These are phyloP conservation scores for Calephelis perditalis DNA, from an alignment of 2,888 invertebrate species.

Conservation along the genomic window DNA sequence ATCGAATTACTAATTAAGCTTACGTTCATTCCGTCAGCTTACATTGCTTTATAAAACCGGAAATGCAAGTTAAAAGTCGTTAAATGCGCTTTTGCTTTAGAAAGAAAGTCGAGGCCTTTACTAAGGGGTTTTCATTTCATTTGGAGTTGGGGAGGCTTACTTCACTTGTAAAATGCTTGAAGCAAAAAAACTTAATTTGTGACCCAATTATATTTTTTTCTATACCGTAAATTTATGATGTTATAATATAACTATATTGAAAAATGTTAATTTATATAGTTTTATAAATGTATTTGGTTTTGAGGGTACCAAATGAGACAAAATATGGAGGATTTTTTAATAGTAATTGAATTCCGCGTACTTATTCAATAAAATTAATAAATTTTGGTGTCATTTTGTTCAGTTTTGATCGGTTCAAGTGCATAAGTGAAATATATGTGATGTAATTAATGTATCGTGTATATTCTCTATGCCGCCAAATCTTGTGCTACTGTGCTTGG, in stretches of 20 bases:
- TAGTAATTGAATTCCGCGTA: no score
- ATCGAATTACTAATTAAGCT: slow-evolving; percentile 64
- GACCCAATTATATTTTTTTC: slow-evolving; percentile 6
- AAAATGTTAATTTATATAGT: neutral
- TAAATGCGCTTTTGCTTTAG: slow-evolving; percentile 55
- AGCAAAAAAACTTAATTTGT: slow-evolving; percentile 9
- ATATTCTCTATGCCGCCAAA: no score
- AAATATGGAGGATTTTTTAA: no score
- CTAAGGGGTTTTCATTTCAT: slow-evolving; percentile 56
- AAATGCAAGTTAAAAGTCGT: slow-evolving; percentile 53
- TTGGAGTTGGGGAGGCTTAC: slow-evolving; percentile 44
- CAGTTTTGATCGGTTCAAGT: no score
- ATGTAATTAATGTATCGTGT: no score
- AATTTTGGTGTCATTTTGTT: no score
- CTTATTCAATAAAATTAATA: no score
- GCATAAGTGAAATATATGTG: no score
- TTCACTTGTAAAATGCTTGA: slow-evolving; percentile 17
- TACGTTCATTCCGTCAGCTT: slow-evolving; percentile 51
- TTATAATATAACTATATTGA: neutral
- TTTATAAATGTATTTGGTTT: no score
- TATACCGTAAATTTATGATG: neutral
- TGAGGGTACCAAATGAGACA: no score
- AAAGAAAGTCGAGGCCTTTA: slow-evolving; percentile 58
- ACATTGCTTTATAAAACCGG: slow-evolving; percentile 60
- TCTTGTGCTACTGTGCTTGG: no score